Conservation (phyloP, 2,888 invertebrate genomes). For the Notodonta dromedarius region DNA sequence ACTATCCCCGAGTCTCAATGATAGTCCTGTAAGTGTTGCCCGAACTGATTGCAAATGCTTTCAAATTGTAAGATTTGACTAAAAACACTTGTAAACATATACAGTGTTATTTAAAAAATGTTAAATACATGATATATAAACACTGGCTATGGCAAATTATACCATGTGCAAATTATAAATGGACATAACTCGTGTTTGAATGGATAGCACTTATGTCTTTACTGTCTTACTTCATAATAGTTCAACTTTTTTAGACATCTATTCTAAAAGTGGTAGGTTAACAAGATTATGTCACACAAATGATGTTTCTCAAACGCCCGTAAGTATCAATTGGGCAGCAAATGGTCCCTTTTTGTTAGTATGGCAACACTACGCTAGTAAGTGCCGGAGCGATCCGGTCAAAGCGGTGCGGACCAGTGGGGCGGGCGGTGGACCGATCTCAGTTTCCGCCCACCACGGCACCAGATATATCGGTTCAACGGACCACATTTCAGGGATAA, state of each 20-base stretch:
- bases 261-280: no score
- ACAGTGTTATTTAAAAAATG: no score
- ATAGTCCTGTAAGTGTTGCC: conserved; percentile 15
- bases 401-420: conserved; percentile 54
- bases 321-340: background rate
- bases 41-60: no score
- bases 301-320: conserved; percentile 6
- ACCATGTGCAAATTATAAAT: no score
- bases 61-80: no score
- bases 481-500: conserved; percentile 44
- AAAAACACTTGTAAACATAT: no score
- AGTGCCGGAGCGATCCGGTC: conserved; percentile 59
- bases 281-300: no score
- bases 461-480: conserved; percentile 58
- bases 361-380: conserved; percentile 31
- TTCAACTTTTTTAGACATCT: conserved; percentile 24
- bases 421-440: conserved; percentile 41
- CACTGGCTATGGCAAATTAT: no score
- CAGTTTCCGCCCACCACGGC: conserved; percentile 59
- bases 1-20: conserved; percentile 34
- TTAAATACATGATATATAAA: no score
- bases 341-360: background rate
- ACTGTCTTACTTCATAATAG: background rate
- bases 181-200: no score
- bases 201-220: no score